A percentile compares a stretch with the other conserved stretches of the same genome.
Evolutionary conservation across 1,140 invertebrate species (phyloP).

Genomic region (Drosophila ironensis): DNA sequence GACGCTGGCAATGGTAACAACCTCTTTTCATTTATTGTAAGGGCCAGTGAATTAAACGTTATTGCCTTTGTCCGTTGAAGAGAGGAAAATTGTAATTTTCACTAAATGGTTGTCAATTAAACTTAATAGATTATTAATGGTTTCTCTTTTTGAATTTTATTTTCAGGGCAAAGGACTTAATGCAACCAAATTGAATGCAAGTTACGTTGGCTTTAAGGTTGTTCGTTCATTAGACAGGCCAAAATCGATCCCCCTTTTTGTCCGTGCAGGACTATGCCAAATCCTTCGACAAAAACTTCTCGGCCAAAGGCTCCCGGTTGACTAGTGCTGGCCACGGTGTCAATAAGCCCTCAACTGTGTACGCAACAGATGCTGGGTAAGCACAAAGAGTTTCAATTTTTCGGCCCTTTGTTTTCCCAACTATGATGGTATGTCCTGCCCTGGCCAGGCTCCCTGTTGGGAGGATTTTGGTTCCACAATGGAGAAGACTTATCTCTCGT

Average conservation of each 20-base stretch:
- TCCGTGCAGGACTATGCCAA: background rate
- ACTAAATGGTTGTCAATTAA: too few relatives aligned
- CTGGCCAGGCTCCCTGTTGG: background rate
- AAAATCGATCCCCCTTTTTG: too few relatives aligned
- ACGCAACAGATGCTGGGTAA: conserved; percentile 29
- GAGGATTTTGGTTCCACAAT: background rate
- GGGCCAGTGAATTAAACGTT: background rate
- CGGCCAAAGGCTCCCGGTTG: conserved; percentile 3
- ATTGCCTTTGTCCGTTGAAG: too few relatives aligned
- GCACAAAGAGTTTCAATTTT: conserved; percentile 31
- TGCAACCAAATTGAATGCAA: too few relatives aligned
- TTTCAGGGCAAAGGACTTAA: too few relatives aligned
- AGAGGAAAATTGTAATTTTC: too few relatives aligned
- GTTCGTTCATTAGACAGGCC: too few relatives aligned
- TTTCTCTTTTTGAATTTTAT: too few relatives aligned
- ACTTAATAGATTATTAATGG: too few relatives aligned
- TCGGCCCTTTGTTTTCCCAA: conserved; percentile 20
- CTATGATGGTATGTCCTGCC: conserved; percentile 21
- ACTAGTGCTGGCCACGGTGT: conserved; percentile 26
- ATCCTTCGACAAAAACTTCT: background rate
- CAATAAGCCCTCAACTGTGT: conserved; percentile 50
- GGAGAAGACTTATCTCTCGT: conserved; percentile 1
- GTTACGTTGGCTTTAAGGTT: too few relatives aligned
- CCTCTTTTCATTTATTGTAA: background rate
- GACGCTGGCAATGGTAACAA: background rate